Evolutionary conservation across 2,797 vertebrate species (phyloP), one percentile per base, ranked within the genome.

Genomic region (Discoglossus pictus): DNA sequence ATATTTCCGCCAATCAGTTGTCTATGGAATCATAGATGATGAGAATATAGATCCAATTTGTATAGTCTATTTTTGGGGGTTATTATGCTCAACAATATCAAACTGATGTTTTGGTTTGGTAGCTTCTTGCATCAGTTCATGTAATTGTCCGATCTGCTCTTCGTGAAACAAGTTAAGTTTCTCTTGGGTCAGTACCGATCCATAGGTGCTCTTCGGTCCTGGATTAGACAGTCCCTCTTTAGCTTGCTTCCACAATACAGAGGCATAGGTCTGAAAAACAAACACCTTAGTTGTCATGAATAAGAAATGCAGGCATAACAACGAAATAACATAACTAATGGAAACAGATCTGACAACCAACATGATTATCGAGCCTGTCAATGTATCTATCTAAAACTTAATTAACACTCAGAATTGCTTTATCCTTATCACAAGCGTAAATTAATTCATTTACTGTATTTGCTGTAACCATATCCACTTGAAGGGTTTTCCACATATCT

Each of bases 101-200:
- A 91, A 90, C 76, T 94, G 91, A 58, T 74, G 78, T 69, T 76
- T 92, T 70, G 92, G 85, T 81, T 95, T 97, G 62, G 90, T 94
- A 66, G 94, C 80, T 61, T 97, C 95, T 0, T 89, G 84, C 96
- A 99, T 94, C 61, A 99, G 90, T 75, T 97, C 90, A 18, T 94
- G 91, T 72, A 98, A 86, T 68, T 98, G 94, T 47, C 93, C 90
- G 1, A 98, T 87, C 71, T 99, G 96, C 11, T 97, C 92, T 0
- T 90, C 86, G 61, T 89, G 89, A 68, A 98, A 92, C 51, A 88
- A 78, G 43, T 80, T 47, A 36, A 98, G 88, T 2, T 87, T 88
- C 21, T 83, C 86, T 75, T 88, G 77, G 47, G 87, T 76, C 21
- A 91, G 82, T 12, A 75, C 65, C 36, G 72, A 27, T 72, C 88